A percentile compares a stretch with the other conserved stretches of the same genome.
phyloP scores from a whole-genome alignment of 2,113 vertebrate genomes.

The Xenopus laevis region DNA sequence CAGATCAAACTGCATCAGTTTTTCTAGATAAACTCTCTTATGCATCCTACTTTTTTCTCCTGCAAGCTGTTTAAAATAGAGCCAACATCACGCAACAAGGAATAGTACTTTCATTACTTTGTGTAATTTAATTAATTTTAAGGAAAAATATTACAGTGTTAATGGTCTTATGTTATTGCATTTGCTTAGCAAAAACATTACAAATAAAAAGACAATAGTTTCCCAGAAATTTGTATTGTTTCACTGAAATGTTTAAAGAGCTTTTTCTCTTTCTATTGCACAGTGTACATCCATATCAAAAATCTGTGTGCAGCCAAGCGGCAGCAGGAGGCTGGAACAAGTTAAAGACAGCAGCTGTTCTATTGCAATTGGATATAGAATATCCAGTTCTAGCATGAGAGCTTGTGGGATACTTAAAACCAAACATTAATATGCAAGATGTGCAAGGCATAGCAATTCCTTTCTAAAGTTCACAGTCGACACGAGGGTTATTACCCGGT shows the following conservation, averaged over 20 bases:
- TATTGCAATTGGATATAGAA: constrained; percentile 5
- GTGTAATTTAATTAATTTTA: constrained; percentile 5
- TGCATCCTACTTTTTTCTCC: no score
- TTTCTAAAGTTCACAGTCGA: constrained; percentile 17
- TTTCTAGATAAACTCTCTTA: no score
- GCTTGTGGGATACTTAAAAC: constrained; percentile 27
- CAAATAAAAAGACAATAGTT: constrained; percentile 5
- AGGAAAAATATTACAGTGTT: constrained; percentile 14
- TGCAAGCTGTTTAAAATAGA: no score
- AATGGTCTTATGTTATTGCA: background rate
- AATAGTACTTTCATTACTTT: no score
- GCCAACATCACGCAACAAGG: no score
- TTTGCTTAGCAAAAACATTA: constrained; percentile 30
- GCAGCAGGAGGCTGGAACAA: constrained; percentile 8
- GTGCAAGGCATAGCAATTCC: constrained; percentile 41
- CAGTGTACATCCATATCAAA: constrained; percentile 36
- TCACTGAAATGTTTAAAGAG: constrained; percentile 45
- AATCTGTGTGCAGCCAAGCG: constrained; percentile 22
- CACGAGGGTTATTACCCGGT: background rate
- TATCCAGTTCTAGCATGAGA: constrained; percentile 37
- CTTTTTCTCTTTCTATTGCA: constrained; percentile 50
- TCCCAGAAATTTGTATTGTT: no score
- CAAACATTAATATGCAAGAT: constrained; percentile 48
- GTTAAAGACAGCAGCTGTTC: constrained; percentile 19
- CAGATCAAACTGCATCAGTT: no score